These are phyloP conservation scores for Puffinus mauretanicus DNA, from an alignment of 2,113 vertebrate genomes.

Conservation along the genomic window DNA sequence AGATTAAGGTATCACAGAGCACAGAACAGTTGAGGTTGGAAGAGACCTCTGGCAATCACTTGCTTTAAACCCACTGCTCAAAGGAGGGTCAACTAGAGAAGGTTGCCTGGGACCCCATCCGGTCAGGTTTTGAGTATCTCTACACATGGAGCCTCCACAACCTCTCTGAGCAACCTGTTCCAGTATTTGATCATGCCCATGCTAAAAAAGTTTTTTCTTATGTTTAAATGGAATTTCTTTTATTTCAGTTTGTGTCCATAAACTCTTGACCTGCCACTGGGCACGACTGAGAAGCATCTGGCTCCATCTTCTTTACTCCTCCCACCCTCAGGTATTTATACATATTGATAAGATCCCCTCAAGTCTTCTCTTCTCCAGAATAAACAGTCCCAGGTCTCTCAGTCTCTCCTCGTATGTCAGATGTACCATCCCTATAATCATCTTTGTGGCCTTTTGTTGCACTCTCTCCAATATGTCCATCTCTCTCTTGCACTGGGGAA, in stretches of 20 bases:
- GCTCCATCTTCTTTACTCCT: background rate
- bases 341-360: background rate
- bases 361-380: background rate
- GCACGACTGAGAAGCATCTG: background rate
- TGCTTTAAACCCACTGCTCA: background rate
- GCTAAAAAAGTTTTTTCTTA: background rate
- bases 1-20: background rate
- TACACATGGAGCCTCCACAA: background rate
- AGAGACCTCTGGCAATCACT: background rate
- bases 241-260: background rate
- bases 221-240: background rate
- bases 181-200: background rate
- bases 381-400: background rate
- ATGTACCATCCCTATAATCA: background rate
- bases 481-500: background rate
- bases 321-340: background rate
- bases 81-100: background rate
- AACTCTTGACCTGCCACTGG: background rate
- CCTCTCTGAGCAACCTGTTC: background rate
- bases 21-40: background rate
- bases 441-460: background rate
- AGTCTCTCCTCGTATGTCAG: background rate
- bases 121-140: background rate
- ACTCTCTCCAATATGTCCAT: background rate
- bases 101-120: background rate